These are phyloP conservation scores for Pycnomerus fuliginosus DNA, from an alignment of 2,888 invertebrate genomes.

Conservation along the genomic window DNA sequence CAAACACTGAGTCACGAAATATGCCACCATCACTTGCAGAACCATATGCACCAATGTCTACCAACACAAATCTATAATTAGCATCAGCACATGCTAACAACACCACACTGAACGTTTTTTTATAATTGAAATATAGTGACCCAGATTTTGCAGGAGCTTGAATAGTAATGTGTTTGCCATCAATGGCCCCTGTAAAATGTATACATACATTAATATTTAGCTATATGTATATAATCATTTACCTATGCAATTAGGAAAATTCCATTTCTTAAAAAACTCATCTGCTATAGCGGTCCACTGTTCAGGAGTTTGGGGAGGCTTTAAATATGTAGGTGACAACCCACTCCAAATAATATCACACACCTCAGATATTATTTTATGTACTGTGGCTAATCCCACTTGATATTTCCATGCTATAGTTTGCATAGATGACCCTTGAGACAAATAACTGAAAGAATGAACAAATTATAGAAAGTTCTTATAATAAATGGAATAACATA, in stretches of 20 bases:
- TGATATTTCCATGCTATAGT: slow-evolving; percentile 18
- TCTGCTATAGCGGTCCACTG: too few relatives aligned
- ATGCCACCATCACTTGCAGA: slow-evolving; percentile 40
- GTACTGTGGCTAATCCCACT: slow-evolving; percentile 32
- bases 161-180: slow-evolving; percentile 24
- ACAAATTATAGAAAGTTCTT: neutral
- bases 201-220: slow-evolving; percentile 1
- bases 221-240: too few relatives aligned
- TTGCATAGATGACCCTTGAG: slow-evolving; percentile 16
- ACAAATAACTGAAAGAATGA: slow-evolving; percentile 18
- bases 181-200: slow-evolving; percentile 6
- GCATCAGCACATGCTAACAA: too few relatives aligned
- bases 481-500: slow-evolving; percentile 6
- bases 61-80: slow-evolving; percentile 37
- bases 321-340: slow-evolving; percentile 11
- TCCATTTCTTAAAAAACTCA: slow-evolving; percentile 27
- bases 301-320: neutral
- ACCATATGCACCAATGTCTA: slow-evolving; percentile 40
- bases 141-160: slow-evolving; percentile 34
- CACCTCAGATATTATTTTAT: slow-evolving; percentile 34
- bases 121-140: slow-evolving; percentile 40
- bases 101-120: too few relatives aligned
- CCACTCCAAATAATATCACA: slow-evolving; percentile 33
- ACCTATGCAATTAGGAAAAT: slow-evolving; percentile 34
- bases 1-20: slow-evolving; percentile 22